Evolutionary conservation across 2,888 invertebrate genomes (phyloP).

Genomic region (Noctua pronuba): DNA sequence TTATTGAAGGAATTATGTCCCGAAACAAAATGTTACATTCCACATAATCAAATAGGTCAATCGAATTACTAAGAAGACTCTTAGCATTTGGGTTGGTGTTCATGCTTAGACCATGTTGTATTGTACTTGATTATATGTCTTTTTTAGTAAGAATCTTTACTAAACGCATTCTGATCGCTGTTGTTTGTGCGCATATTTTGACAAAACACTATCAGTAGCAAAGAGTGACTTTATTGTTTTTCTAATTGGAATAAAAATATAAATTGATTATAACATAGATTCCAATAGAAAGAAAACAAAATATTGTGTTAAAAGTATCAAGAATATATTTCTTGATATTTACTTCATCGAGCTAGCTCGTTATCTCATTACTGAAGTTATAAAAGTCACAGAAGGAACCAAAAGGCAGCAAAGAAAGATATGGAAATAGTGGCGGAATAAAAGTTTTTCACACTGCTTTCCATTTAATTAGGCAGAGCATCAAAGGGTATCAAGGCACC

Average conservation of each 20-base stretch:
- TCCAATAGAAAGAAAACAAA: neutral
- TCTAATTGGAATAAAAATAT: neutral
- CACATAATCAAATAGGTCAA: neutral
- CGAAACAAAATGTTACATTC: neutral
- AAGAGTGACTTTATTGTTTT: too few relatives aligned
- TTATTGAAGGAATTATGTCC: neutral
- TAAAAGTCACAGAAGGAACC: neutral
- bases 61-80: neutral
- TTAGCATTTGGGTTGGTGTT: neutral
- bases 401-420: conserved; percentile 1
- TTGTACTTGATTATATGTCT: neutral
- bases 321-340: too few relatives aligned
- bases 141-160: neutral
- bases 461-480: conserved; percentile 28
- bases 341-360: neutral
- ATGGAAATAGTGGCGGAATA: conserved; percentile 8
- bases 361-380: conserved; percentile 9
- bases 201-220: neutral
- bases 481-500: conserved; percentile 24
- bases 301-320: neutral
- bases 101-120: neutral
- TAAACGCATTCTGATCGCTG: neutral
- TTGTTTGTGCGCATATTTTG: neutral
- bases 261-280: neutral
- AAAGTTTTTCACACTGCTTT: conserved; percentile 13